Conservation (phyloP, 2,797 vertebrate genomes). For the Manis crassicaudata region DNA sequence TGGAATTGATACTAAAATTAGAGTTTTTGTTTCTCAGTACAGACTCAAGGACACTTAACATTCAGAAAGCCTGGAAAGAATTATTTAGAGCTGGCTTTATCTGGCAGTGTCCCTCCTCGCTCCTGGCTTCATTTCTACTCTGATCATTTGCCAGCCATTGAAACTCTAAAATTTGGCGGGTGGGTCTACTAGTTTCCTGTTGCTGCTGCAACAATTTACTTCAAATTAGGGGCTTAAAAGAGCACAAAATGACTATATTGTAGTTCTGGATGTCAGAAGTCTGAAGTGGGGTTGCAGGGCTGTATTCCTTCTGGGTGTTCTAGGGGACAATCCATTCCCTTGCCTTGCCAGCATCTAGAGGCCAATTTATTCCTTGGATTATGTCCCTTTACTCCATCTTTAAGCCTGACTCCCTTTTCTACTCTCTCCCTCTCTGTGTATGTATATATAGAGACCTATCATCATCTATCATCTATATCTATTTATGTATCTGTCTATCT, state of each 20-base stretch:
- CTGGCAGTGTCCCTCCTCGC: background rate
- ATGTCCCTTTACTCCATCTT: background rate
- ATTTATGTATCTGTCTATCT: background rate
- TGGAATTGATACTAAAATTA: conserved; percentile 5
- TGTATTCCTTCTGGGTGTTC: background rate
- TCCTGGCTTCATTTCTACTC: background rate
- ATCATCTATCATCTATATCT: background rate
- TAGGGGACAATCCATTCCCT: background rate
- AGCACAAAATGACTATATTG: background rate
- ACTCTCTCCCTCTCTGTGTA: background rate
- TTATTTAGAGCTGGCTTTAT: background rate
- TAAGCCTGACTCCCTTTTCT: background rate
- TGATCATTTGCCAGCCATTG: background rate
- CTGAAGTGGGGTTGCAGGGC: background rate
- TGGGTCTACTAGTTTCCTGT: background rate
- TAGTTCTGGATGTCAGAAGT: background rate
- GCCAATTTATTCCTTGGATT: background rate
- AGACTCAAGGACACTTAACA: background rate
- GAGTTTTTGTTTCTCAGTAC: background rate
- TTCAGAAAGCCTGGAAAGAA: background rate
- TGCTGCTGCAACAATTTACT: background rate
- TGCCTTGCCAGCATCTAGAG: background rate
- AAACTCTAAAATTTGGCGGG: background rate
- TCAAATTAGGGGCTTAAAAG: background rate
- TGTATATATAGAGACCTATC: background rate